These are phyloP conservation scores for Eristalis arbustorum DNA, from an alignment of 2,888 invertebrate species.

Conservation along the genomic window DNA sequence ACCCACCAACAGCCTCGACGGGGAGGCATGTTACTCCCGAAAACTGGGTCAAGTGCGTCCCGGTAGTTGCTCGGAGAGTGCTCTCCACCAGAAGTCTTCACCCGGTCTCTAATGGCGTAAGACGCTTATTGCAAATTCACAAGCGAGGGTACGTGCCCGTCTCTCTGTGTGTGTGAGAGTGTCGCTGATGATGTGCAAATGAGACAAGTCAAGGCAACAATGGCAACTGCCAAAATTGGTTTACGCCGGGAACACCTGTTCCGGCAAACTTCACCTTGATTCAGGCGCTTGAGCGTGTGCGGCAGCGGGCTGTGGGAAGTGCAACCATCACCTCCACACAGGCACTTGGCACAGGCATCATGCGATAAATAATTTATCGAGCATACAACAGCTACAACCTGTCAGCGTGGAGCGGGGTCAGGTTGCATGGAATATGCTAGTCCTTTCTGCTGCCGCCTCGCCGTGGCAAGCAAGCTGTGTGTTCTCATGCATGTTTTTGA, in stretches of 20 bases:
- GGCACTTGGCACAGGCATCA: slow-evolving; percentile 21
- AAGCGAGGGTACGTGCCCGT: neutral
- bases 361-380: slow-evolving; percentile 28
- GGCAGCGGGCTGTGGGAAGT: neutral
- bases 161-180: neutral
- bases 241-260: slow-evolving; percentile 23
- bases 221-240: slow-evolving; percentile 10
- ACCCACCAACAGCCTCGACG: neutral
- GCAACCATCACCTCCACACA: neutral
- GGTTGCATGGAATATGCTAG: neutral
- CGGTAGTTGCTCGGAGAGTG: slow-evolving; percentile 22
- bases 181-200: slow-evolving; percentile 45
- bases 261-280: neutral
- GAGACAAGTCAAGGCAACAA: slow-evolving; percentile 46
- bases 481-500: slow-evolving; percentile 31
- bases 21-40: slow-evolving; percentile 13
- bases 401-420: neutral
- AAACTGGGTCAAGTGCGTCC: slow-evolving; percentile 56
- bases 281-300: neutral
- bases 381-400: slow-evolving; percentile 25
- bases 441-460: neutral
- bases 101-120: slow-evolving; percentile 52
- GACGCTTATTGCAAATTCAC: slow-evolving; percentile 38
- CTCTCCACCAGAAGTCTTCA: slow-evolving; percentile 11
- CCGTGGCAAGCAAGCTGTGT: slow-evolving; percentile 18